Evolutionary conservation across 1,140 invertebrate species (phyloP).

Genomic region (Geopemphigus sp.): DNA sequence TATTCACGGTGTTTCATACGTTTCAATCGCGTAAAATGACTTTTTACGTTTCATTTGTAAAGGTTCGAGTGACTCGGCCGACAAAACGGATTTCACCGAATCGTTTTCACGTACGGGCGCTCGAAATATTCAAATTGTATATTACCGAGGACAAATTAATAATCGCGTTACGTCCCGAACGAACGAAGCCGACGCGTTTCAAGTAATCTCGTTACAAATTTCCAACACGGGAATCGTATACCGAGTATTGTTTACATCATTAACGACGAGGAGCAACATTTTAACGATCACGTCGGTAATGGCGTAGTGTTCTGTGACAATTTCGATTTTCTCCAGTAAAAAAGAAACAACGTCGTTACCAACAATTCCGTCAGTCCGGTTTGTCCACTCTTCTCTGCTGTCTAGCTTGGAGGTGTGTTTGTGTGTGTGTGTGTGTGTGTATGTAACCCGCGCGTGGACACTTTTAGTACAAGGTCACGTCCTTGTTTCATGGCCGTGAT

Average conservation of each 20-base stretch:
- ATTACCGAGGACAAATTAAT: no score
- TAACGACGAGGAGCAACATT: not conserved
- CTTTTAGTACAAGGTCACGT: not conserved
- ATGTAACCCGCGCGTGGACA: not conserved
- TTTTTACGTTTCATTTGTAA: no score
- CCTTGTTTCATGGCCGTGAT: no score
- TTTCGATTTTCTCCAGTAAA: not conserved
- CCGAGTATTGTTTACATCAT: not conserved
- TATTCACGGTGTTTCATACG: no score
- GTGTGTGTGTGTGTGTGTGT: no score
- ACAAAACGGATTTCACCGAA: no score
- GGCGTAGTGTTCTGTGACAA: not conserved
- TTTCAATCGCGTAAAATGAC: no score
- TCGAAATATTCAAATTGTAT: not conserved
- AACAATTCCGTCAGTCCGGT: not conserved
- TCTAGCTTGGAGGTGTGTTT: not conserved
- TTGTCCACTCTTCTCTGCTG: not conserved
- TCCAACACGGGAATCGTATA: not conserved
- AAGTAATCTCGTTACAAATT: not conserved
- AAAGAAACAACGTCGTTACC: not conserved
- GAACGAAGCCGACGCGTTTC: not conserved
- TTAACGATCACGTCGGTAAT: not conserved
- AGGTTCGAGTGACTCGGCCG: no score
- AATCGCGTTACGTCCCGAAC: not conserved
- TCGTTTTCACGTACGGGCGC: no score